A percentile compares a stretch with the other conserved stretches of the same genome.
phyloP scores from a whole-genome alignment of 2,797 vertebrate genomes.

The Bryconaethiops microstoma region DNA sequence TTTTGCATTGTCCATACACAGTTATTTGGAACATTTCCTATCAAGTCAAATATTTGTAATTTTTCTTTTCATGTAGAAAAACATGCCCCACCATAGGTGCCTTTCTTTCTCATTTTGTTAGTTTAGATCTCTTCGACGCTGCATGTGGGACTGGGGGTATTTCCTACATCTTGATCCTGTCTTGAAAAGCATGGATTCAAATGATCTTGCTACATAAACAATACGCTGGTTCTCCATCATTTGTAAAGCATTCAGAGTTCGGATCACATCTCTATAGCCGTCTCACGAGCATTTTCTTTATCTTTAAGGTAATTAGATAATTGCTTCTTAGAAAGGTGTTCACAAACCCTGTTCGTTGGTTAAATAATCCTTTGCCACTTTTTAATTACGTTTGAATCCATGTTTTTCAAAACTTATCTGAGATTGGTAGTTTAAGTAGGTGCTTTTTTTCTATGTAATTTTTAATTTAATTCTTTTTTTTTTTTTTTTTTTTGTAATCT shows the following conservation, averaged over 20 bases:
- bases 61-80: not conserved
- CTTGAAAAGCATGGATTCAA: not conserved
- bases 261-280: not conserved
- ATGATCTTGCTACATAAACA: not conserved
- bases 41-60: not conserved
- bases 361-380: not conserved
- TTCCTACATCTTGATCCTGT: not conserved
- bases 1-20: not conserved
- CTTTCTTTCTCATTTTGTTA: not conserved
- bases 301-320: not conserved
- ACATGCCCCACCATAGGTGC: not conserved
- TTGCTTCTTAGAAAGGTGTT: not conserved
- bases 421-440: not conserved
- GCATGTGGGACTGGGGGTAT: not conserved
- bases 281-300: not conserved
- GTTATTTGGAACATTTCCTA: not conserved
- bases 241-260: not conserved
- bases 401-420: not conserved
- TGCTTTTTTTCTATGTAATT: slow-evolving; percentile 19
- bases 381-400: slow-evolving; percentile 25
- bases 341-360: not conserved
- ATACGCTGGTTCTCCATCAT: not conserved
- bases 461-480: no score
- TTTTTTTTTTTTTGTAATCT: slow-evolving; percentile 52
- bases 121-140: not conserved